Conservation (phyloP, 2,113 vertebrate genomes). For the Irena cyanogastra region DNA sequence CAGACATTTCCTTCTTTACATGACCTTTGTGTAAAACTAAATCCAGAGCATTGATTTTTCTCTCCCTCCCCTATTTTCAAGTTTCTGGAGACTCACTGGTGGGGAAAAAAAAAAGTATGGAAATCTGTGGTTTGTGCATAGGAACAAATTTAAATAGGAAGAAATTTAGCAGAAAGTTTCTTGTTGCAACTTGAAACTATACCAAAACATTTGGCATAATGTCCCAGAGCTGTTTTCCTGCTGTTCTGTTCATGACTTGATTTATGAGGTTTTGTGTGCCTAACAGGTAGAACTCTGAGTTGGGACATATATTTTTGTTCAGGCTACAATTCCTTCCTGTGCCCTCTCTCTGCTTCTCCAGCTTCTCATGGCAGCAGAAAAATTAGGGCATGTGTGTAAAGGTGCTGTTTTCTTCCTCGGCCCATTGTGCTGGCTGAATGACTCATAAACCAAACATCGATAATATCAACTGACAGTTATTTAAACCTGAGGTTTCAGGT, state of each 20-base stretch:
- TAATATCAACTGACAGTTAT: conserved; percentile 41
- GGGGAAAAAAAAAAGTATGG: not conserved
- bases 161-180: not conserved
- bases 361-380: not conserved
- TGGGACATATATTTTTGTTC: not conserved
- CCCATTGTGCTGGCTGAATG: not conserved
- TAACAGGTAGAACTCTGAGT: not conserved
- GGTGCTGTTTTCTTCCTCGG: not conserved
- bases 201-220: not conserved
- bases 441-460: conserved; percentile 40
- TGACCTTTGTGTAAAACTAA: not conserved
- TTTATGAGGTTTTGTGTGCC: not conserved
- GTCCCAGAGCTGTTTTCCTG: not conserved
- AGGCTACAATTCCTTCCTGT: not conserved
- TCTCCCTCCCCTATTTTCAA: not conserved
- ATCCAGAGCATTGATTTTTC: not conserved
- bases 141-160: not conserved
- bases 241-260: not conserved
- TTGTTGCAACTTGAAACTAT: not conserved
- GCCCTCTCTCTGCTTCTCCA: not conserved
- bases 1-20: not conserved
- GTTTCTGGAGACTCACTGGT: not conserved
- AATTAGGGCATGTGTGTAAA: not conserved
- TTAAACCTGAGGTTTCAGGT: conserved; percentile 48
- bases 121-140: not conserved